Evolutionary conservation across 2,113 vertebrate genomes (phyloP), one percentile per base, ranked within the genome.

Genomic region (Solenodon paradoxus): DNA sequence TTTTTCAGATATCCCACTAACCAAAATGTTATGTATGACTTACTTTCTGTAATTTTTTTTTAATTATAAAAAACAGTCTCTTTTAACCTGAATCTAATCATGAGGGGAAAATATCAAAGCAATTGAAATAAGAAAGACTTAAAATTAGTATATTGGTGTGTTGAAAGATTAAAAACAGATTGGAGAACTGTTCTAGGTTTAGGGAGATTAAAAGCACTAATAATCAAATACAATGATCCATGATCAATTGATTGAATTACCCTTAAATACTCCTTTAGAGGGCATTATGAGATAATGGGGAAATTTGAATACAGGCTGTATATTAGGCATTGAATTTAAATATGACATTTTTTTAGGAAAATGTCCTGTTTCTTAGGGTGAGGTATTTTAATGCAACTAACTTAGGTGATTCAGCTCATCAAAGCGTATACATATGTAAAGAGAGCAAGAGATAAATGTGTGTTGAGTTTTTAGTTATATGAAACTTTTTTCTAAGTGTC

Each of bases 201-300:
- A 80, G 78, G 30, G 24, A 77, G 59, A 90, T 68, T 86, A 42
- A 91, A 63, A 89, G 32, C 80, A 9, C 8, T 35, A 30, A 63
- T 85, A 87, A 90, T 68, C 69, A 88, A 84, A 80, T 85, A 32
- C 4, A 81, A 0, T 88, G 22, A 81, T 80, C 9, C 26, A 94
- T 84, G 51, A 79, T 95, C 78, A 47, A 55, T 75, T 96, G 47
- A 82, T 87, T 93, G 26, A 47, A 35, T 86, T 64, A 82, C 89
- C 77, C 49, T 85, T 3, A 19, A 55, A 81, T 77, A 28, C 63
- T 42, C 24, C 19, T 61, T 90, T 71, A 72, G 81, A 84, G 42
- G 32, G 64, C 22, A 13, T 77, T 80, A 42, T 83, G 64, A n/a
- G 47, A 49, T 96, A 22, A 38, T 88, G 53, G 28, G 24, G 30